Percentiles rank a stretch among this genome's conserved stretches.
Evolutionary conservation across 2,797 vertebrate species (phyloP).

Genomic region (Eulemur mongoz): DNA sequence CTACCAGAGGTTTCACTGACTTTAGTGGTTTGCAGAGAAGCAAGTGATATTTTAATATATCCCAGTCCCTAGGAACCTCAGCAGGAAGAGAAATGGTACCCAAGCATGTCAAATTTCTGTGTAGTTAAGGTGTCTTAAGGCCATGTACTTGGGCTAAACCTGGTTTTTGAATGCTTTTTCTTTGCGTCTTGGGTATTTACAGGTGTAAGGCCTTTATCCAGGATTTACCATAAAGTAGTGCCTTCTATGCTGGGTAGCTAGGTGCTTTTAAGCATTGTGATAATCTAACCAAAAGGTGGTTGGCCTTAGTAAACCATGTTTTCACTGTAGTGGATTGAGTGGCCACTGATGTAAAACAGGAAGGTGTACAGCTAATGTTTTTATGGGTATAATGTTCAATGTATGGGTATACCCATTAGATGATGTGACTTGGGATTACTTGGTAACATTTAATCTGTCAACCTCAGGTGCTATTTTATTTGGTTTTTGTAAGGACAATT

Average conservation of each 20-base stretch:
- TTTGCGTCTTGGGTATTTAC: rapidly evolving
- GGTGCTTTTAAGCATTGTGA: neutral
- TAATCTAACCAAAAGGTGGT: neutral
- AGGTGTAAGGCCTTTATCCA: neutral
- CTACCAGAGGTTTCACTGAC: neutral
- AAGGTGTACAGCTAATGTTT: neutral
- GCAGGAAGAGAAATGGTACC: neutral
- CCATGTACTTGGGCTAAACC: neutral
- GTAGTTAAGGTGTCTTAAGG: rapidly evolving
- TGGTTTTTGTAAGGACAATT: neutral
- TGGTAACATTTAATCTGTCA: neutral
- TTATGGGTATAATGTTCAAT: no score
- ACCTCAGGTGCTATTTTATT: neutral
- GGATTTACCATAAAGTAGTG: neutral
- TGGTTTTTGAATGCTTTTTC: neutral
- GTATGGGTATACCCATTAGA: rapidly evolving
- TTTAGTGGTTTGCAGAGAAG: neutral
- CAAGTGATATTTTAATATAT: rapidly evolving
- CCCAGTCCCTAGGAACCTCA: rapidly evolving
- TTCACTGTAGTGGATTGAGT: neutral
- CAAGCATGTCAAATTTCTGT: neutral
- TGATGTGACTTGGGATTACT: neutral
- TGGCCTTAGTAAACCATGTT: neutral
- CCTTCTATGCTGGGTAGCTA: neutral
- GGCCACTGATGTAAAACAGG: neutral